Percentiles rank a stretch among this genome's conserved stretches.
Evolutionary conservation across 2,888 invertebrate genomes (phyloP).

Genomic region (Amiota communis): DNA sequence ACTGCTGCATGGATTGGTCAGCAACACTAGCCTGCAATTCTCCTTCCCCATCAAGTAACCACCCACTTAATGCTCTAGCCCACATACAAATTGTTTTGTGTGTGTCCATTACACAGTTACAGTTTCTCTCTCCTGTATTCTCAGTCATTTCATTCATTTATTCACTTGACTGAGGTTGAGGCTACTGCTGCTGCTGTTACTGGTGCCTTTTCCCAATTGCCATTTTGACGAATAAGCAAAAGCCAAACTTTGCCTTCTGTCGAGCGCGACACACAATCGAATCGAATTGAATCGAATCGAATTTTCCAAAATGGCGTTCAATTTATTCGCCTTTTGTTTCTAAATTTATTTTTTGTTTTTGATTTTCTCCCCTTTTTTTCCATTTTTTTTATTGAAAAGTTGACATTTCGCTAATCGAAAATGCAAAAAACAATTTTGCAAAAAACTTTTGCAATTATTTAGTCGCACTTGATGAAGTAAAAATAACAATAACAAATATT

Average conservation of each 20-base stretch:
- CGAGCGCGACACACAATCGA: constrained; percentile 46
- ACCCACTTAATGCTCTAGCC: neutral
- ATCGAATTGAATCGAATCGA: constrained; percentile 9
- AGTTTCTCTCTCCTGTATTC: neutral
- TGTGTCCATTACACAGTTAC: neutral
- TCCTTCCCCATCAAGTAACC: neutral
- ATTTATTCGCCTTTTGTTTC: constrained; percentile 23
- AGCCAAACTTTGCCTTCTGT: constrained; percentile 14
- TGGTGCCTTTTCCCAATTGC: constrained; percentile 48
- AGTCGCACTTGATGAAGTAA: constrained; percentile 35
- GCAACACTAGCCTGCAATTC: neutral
- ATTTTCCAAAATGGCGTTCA: constrained; percentile 55
- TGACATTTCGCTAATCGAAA: constrained; percentile 66
- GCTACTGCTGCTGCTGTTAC: too few species aligned
- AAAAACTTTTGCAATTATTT: constrained; percentile 61
- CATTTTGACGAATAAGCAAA: constrained; percentile 44
- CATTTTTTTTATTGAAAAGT: constrained; percentile 39
- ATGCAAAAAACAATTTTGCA: constrained; percentile 62
- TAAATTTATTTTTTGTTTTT: neutral
- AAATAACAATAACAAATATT: constrained; percentile 32
- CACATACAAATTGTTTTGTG: constrained; percentile 18
- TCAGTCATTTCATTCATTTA: constrained; percentile 18
- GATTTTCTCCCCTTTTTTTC: neutral
- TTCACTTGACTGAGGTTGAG: constrained; percentile 16
- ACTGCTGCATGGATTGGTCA: neutral